Base-by-base conservation (phyloP, 2,888 invertebrate species). In the Lycophotia porphyrea region DNA sequence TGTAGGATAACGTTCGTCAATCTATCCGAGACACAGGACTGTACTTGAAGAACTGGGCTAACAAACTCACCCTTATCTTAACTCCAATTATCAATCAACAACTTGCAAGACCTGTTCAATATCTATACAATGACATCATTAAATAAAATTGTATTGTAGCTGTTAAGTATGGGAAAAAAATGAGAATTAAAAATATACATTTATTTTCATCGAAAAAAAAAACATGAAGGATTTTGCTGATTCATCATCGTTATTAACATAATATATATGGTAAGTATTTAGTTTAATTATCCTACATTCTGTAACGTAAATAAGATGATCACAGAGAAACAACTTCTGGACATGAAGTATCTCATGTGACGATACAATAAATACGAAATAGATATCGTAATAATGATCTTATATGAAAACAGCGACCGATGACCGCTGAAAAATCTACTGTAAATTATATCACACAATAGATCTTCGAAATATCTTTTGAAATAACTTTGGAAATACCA, bases 51-150 rank as follows among this genome's bases (percentile, higher is more conserved):
- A 81, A 55, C 52, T 69, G 24, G 69, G 82, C 76, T 61, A 81
- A 69, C 65, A 69, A 80, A 76, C 68, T 81, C 34, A 34, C 34
- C 55, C 15, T 27, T 76, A 66, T 76, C 79, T 58, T 81, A 31
- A 76, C 27, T 61, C 21, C 44, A 55, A 21, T 76, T 76, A 81
- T 81, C 82, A 60, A 65, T 60, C 15, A 68, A 42, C 49, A 65
- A 81, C 49, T 64, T 61, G n/a, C 42, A 9, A 75, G 8, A 79
- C n/a, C 34, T 42, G 15, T 44, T 34, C 44, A 27, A 52, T 44
- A 65, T 31, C 21, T 64, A 52, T 18, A 34, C 34, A 31, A 42
- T 81, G 31, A 65, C 7, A n/a, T 47, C 47, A 68, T 64, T 61
- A 18, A 72, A 42, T 31, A 31, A 58, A 24, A 36, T 36, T 27